phyloP scores from a whole-genome alignment of 2,113 vertebrate species.

The Amazona vittata region DNA sequence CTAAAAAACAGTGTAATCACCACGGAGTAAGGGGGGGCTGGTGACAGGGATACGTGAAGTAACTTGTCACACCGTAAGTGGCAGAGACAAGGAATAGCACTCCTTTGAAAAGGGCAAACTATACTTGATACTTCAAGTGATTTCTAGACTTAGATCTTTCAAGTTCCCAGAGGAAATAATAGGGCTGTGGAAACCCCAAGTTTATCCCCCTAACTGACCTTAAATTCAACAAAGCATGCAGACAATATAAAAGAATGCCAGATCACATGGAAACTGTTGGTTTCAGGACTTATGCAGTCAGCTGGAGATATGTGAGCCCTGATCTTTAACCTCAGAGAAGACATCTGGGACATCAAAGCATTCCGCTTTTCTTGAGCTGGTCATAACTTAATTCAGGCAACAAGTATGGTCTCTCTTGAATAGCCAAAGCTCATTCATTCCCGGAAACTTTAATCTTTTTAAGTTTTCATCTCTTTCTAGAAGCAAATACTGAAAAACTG shows the following conservation, averaged over 20 bases:
- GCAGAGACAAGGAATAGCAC: neutral
- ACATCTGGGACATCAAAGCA: conserved; percentile 64
- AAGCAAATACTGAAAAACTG: neutral
- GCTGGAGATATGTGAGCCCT: conserved; percentile 55
- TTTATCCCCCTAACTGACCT: conserved; percentile 65
- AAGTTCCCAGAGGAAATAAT: conserved; percentile 63
- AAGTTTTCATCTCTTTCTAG: neutral
- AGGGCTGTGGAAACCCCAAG: conserved; percentile 51
- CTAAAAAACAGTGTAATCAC: conserved; percentile 32
- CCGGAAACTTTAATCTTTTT: neutral
- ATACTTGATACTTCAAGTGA: conserved; percentile 48
- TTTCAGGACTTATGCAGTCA: conserved; percentile 49
- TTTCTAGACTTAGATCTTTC: conserved; percentile 60
- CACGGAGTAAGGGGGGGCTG: neutral
- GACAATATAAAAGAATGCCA: conserved; percentile 59
- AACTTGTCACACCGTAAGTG: conserved; percentile 49
- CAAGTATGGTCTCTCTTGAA: neutral
- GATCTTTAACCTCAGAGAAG: conserved; percentile 59
- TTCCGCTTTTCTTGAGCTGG: neutral
- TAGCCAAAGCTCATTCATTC: neutral
- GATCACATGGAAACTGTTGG: conserved; percentile 60
- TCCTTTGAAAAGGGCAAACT: conserved; percentile 50
- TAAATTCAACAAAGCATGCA: conserved; percentile 40
- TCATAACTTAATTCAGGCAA: conserved; percentile 60
- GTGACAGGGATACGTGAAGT: conserved; percentile 7